A percentile compares a stretch with the other conserved stretches of the same genome.
These are phyloP conservation scores for Calephelis perditalis DNA, from an alignment of 2,888 invertebrate genomes.

Conservation along the genomic window DNA sequence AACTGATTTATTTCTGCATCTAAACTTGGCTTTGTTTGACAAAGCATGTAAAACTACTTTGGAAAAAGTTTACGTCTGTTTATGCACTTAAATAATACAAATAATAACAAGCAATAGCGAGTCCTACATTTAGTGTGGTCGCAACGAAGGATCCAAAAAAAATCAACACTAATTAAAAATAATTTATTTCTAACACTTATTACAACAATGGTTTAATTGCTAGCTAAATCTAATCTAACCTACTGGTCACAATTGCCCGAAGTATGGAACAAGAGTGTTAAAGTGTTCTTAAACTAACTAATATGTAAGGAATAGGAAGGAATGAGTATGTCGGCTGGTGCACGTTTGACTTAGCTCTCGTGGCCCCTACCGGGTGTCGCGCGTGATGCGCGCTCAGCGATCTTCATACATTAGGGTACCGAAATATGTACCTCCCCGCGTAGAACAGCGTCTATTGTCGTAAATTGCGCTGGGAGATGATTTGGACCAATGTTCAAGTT, in stretches of 20 bases:
- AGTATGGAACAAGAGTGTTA: neutral
- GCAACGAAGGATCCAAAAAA: too few species aligned
- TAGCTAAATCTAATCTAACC: too few species aligned
- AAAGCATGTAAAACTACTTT: neutral
- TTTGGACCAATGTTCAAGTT: neutral
- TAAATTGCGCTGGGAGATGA: slow-evolving; percentile 10
- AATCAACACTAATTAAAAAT: too few species aligned
- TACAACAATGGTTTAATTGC: too few species aligned
- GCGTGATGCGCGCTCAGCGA: neutral
- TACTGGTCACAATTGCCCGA: neutral
- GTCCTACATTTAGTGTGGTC: too few species aligned
- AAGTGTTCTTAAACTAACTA: neutral
- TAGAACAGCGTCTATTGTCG: slow-evolving; percentile 9
- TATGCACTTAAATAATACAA: too few species aligned
- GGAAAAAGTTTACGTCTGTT: neutral
- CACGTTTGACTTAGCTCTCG: neutral
- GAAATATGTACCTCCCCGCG: slow-evolving; percentile 7
- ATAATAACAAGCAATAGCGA: too few species aligned
- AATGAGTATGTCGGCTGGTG: neutral
- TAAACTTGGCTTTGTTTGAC: slow-evolving; percentile 5
- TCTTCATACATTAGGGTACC: neutral
- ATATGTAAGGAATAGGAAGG: neutral
- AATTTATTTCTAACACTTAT: too few species aligned
- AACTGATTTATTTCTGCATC: neutral
- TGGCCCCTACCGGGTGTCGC: neutral